Conservation (phyloP, 2,797 vertebrate species). For the Rhinella marina region DNA sequence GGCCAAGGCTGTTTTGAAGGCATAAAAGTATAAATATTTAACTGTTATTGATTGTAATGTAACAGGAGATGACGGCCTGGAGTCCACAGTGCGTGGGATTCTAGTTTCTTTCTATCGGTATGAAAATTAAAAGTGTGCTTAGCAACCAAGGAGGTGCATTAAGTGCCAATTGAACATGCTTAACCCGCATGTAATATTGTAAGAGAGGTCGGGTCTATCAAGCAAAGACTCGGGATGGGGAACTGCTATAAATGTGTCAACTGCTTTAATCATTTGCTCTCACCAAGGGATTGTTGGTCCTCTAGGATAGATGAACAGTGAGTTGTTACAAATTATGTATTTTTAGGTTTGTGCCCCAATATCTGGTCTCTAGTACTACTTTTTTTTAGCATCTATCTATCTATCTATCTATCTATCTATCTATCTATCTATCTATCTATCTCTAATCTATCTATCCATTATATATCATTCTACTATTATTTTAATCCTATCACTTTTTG, state of each 20-base stretch:
- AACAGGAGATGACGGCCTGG: slow-evolving; percentile 58
- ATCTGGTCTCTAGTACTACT: no score
- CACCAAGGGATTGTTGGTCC: not conserved
- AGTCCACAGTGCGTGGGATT: slow-evolving; percentile 47
- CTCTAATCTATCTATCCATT: not conserved
- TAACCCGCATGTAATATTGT: slow-evolving; percentile 47
- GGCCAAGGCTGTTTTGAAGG: slow-evolving; percentile 50
- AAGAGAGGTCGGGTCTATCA: not conserved
- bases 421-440: not conserved
- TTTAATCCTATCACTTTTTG: not conserved
- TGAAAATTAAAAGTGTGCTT: slow-evolving; percentile 60
- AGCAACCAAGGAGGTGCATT: slow-evolving; percentile 57
- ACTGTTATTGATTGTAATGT: slow-evolving; percentile 60
- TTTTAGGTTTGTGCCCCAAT: not conserved
- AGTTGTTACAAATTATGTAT: not conserved
- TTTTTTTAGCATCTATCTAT: not conserved
- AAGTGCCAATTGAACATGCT: slow-evolving; percentile 56
- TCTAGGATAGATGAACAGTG: no score
- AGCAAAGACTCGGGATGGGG: not conserved
- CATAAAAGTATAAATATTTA: slow-evolving; percentile 61
- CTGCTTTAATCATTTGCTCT: not conserved
- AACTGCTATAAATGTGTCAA: not conserved
- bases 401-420: not conserved
- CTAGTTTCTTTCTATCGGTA: slow-evolving; percentile 52
- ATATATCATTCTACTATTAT: not conserved